phyloP scores from a whole-genome alignment of 2,113 vertebrate genomes.

The Apus apus region DNA sequence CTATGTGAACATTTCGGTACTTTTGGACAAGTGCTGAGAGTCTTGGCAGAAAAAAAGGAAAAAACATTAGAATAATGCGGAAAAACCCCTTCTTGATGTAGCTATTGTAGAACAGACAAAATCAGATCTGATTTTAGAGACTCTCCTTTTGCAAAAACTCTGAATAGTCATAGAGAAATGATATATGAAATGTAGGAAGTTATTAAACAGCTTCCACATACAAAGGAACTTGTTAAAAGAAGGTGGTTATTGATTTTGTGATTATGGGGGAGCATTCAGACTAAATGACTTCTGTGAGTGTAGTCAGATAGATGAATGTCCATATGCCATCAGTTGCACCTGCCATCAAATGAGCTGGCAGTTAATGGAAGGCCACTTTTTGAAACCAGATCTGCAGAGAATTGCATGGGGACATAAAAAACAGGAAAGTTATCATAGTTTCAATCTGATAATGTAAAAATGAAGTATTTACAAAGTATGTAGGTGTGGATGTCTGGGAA shows the following conservation, averaged over 20 bases:
- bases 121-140: background rate
- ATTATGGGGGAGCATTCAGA: conserved; percentile 34
- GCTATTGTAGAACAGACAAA: background rate
- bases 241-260: conserved; percentile 61
- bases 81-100: background rate
- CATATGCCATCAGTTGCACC: background rate
- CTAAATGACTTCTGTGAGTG: conserved; percentile 34
- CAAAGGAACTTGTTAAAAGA: conserved; percentile 29
- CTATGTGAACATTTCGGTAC: background rate
- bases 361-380: conserved; percentile 8
- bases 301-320: conserved; percentile 28
- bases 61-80: background rate
- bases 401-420: background rate
- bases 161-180: background rate
- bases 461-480: background rate
- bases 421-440: background rate
- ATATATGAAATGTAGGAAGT: conserved; percentile 3
- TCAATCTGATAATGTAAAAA: background rate
- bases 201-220: conserved; percentile 26
- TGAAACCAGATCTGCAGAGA: background rate
- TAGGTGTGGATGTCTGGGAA: background rate
- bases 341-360: background rate
- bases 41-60: background rate
- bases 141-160: background rate
- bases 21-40: background rate